Evolutionary conservation across 2,888 invertebrate species (phyloP).

Genomic region (Drosophila niveifrons): DNA sequence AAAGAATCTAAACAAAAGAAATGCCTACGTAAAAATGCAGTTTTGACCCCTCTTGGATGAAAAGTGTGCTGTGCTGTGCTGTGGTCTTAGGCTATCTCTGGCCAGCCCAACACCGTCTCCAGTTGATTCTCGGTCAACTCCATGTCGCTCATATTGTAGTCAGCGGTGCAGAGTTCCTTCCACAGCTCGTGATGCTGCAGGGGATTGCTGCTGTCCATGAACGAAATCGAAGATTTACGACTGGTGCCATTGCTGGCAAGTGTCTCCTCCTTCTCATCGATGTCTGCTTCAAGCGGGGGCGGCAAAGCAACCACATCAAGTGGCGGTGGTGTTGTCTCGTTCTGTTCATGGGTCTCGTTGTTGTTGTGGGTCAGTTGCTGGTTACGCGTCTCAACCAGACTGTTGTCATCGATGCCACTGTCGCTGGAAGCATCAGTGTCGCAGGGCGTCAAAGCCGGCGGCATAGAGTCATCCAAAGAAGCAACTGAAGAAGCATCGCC

Average conservation of each 20-base stretch:
- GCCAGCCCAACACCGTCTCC: conserved; percentile 80
- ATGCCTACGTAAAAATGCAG: conserved; percentile 47
- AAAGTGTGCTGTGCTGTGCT: background rate
- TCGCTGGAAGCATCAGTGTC: conserved; percentile 82
- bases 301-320: conserved; percentile 28
- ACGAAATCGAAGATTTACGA: conserved; percentile 76
- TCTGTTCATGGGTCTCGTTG: conserved; percentile 5
- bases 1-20: conserved; percentile 34
- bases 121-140: conserved; percentile 75
- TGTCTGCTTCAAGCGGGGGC: conserved; percentile 30
- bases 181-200: conserved; percentile 77
- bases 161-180: conserved; percentile 83
- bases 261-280: conserved; percentile 4
- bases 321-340: conserved; percentile 1
- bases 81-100: conserved; percentile 61
- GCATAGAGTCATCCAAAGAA: conserved; percentile 76
- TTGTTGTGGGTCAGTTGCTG: background rate
- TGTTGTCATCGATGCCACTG: conserved; percentile 82
- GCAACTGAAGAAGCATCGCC: conserved; percentile 55
- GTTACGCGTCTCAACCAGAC: conserved; percentile 44
- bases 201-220: conserved; percentile 81
- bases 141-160: conserved; percentile 81
- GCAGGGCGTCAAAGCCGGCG: conserved; percentile 77
- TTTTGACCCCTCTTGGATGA: background rate
- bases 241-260: conserved; percentile 48